Evolutionary conservation across 2,113 vertebrate genomes (phyloP), one percentile per base, ranked within the genome.

Genomic region (Zosterops japonicus): DNA sequence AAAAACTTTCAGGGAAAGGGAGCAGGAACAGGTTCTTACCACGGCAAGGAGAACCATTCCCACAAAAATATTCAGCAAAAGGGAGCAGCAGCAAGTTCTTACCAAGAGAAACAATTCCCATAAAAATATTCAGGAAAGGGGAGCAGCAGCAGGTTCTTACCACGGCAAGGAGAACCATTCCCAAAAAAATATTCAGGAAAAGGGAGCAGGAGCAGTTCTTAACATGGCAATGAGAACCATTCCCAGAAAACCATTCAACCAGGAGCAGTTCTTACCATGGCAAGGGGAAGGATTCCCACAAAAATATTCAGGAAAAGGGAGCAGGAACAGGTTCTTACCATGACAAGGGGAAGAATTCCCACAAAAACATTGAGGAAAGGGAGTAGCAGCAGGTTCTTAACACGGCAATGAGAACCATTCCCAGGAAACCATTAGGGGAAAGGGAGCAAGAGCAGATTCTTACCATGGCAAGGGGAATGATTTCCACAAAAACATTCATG

Each of bases 161-260:
- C 99, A 98, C 98, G 98, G 98, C 98, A 11, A 99, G 98, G 11
- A 2, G 98, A 21, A 99, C 98, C 7, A 99, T 99, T 84, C 98
- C 99, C 89, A 98, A 96, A 35, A 57, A 72, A n/a, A n/a, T n/a
- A n/a, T n/a, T n/a, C n/a, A n/a, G n/a, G n/a, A n/a, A n/a, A n/a
- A n/a, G n/a, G n/a, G n/a, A n/a, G 47, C 6, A 74, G 71, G 14
- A 27, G 16, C 24, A 59, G 16, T 36, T 36, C 36, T 36, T 36
- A 8, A 7, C 36, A 36, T 36, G 36, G 36, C n/a, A n/a, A n/a
- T n/a, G n/a, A n/a, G n/a, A n/a, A n/a, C n/a, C n/a, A n/a, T n/a
- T n/a, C n/a, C n/a, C n/a, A n/a, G n/a, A n/a, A n/a, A n/a, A n/a
- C n/a, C n/a, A n/a, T n/a, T n/a, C n/a, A n/a, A n/a, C n/a, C n/a